phyloP scores from a whole-genome alignment of 2,888 invertebrate species.

The Phyllotreta striolata region DNA sequence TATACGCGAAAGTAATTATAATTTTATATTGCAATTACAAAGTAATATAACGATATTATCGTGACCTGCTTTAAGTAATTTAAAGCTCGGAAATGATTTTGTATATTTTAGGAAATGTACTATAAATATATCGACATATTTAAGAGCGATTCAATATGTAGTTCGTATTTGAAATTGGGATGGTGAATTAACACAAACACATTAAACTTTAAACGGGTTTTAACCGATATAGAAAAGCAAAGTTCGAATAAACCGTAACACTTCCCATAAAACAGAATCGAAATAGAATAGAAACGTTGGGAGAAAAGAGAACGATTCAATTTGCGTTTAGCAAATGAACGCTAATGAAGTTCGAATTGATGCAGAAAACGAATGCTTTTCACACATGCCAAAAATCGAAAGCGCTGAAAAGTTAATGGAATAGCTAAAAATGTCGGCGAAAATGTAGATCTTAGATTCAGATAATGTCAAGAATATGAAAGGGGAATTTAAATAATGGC shows the following conservation, averaged over 20 bases:
- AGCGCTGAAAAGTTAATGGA: constrained; percentile 35
- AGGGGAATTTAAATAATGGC: constrained; percentile 37
- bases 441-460: constrained; percentile 36
- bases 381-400: constrained; percentile 35
- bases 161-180: neutral
- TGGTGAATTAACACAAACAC: constrained; percentile 12
- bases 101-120: too few relatives aligned
- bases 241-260: constrained; percentile 3
- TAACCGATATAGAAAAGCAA: constrained; percentile 13
- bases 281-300: neutral
- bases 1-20: too few relatives aligned
- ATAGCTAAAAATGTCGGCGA: constrained; percentile 36
- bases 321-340: constrained; percentile 23
- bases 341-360: constrained; percentile 27
- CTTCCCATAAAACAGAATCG: neutral
- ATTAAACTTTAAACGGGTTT: constrained; percentile 10
- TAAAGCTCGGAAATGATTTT: too few relatives aligned
- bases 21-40: too few relatives aligned
- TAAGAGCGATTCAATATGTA: neutral
- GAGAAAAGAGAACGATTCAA: constrained; percentile 20
- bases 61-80: too few relatives aligned
- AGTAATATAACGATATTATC: too few relatives aligned
- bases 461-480: constrained; percentile 35
- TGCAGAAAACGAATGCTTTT: constrained; percentile 33
- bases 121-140: too few relatives aligned